Evolutionary conservation across 2,888 invertebrate genomes (phyloP).

Genomic region (Adelphocoris suturalis): DNA sequence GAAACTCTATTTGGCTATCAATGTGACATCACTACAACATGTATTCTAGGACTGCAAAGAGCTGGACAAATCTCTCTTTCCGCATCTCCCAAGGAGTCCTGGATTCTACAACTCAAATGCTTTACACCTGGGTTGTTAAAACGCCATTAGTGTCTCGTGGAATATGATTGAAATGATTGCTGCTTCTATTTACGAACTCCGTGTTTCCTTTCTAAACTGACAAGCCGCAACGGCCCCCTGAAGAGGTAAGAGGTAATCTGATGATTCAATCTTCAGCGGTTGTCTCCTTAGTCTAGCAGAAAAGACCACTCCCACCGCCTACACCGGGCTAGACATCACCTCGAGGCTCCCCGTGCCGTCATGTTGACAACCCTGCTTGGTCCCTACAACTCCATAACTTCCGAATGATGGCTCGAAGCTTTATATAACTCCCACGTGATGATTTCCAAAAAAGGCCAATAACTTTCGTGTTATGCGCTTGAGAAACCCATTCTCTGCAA

Average conservation of each 20-base stretch:
- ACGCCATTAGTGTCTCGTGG: background rate
- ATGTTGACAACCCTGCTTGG: background rate
- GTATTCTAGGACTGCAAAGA: too few species aligned
- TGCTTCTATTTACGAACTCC: slow-evolving; percentile 14
- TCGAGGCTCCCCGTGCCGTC: background rate
- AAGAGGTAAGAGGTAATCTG: background rate
- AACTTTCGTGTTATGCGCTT: background rate
- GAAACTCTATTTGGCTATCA: too few species aligned
- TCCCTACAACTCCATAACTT: background rate
- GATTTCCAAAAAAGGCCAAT: background rate
- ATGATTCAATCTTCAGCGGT: slow-evolving; percentile 18
- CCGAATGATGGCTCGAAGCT: background rate
- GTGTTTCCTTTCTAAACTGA: background rate
- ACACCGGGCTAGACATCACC: slow-evolving; percentile 12
- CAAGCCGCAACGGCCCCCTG: background rate
- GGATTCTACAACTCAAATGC: background rate
- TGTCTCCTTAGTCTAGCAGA: background rate
- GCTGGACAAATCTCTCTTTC: background rate
- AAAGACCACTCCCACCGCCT: slow-evolving; percentile 20
- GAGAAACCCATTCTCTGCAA: background rate
- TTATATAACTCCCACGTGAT: slow-evolving; percentile 30
- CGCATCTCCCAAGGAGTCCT: background rate
- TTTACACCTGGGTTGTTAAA: background rate
- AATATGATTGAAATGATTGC: slow-evolving; percentile 34
- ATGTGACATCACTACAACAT: too few species aligned